Percentiles rank a stretch among this genome's conserved stretches.
Evolutionary conservation across 2,888 invertebrate genomes (phyloP).

Genomic region (Drosophila maculinotata): DNA sequence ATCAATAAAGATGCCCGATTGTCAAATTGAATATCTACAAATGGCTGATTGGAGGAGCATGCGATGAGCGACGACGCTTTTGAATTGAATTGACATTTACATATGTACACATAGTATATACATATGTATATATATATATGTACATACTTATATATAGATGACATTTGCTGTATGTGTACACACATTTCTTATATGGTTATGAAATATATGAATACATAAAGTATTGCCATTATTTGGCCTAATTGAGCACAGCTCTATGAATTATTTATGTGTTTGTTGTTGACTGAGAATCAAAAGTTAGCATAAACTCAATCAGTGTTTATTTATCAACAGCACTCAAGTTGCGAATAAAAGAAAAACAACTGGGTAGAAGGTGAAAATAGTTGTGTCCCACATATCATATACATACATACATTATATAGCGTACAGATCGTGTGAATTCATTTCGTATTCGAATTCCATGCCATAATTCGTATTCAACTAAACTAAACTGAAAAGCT

Average conservation of each 20-base stretch:
- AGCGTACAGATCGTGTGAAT: constrained; percentile 13
- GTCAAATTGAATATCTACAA: constrained; percentile 42
- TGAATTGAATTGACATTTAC: constrained; percentile 47
- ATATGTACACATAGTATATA: not conserved
- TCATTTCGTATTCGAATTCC: constrained; percentile 23
- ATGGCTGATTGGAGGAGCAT: constrained; percentile 36
- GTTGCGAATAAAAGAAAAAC: not conserved
- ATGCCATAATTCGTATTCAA: constrained; percentile 28
- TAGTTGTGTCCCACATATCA: not conserved
- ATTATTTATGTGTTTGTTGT: constrained; percentile 16
- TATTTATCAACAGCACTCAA: constrained; percentile 2
- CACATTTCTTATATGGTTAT: constrained; percentile 22
- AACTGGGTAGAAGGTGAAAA: not conserved
- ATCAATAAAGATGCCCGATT: constrained; percentile 23
- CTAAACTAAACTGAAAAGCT: constrained; percentile 60
- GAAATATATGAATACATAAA: not conserved
- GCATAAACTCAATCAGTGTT: constrained; percentile 17
- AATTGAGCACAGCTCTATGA: constrained; percentile 32
- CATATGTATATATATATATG: not conserved
- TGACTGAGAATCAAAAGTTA: constrained; percentile 1
- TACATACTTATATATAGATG: not conserved
- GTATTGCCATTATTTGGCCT: constrained; percentile 23
- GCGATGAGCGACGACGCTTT: constrained; percentile 23
- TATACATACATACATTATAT: not conserved
- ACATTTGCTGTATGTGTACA: constrained; percentile 10